Evolutionary conservation across 2,888 invertebrate species (phyloP), one percentile per base, ranked within the genome.

Genomic region (Parthenolecanium corni): DNA sequence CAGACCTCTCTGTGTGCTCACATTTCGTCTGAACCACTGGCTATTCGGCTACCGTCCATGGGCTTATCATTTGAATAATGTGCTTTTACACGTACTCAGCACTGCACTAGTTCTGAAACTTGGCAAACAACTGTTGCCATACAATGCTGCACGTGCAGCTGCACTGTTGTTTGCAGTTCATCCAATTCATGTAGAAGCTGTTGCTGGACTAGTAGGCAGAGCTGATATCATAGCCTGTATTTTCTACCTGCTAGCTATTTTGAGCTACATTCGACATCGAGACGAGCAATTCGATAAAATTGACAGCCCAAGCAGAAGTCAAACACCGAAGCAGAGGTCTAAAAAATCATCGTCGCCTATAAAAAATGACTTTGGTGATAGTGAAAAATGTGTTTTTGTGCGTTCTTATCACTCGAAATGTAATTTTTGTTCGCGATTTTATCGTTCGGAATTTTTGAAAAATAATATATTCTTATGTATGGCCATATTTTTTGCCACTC

Each of bases 171-270:
- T 96, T 73, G 93, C 95, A 23, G 84, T 86, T 2, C 96, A 96
- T 76, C 96, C 96, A 14, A 85, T 96, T 69, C 95, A 96, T 76
- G 90, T 92, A 3, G 96, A 96, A 75, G 93, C 96, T 0, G 95
- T 95, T 25, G 90, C 94, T 0, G 92, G 92, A 23, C 82, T 94
- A 54, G 96, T 96, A 16, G 96, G 96, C 1, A 80, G 96, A 62
- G 95, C 96, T 1, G 96, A 97, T 74, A 78, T 96, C 40, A 85
- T 90, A 24, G 89, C 93, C 14, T 91, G 92, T 73, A 83, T 91
- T 70, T 85, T 93, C 74, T 92, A 90, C 74, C 81, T 95, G 66
- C 76, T 90, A 66, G 85, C 92, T 68, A 85, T 94, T 72, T 79
- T 92, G 70, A 80, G 85, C 51, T 95, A 93, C 75, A 81, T 83